Conservation (phyloP, 1,140 invertebrate species). For the Cyclina sinensis region DNA sequence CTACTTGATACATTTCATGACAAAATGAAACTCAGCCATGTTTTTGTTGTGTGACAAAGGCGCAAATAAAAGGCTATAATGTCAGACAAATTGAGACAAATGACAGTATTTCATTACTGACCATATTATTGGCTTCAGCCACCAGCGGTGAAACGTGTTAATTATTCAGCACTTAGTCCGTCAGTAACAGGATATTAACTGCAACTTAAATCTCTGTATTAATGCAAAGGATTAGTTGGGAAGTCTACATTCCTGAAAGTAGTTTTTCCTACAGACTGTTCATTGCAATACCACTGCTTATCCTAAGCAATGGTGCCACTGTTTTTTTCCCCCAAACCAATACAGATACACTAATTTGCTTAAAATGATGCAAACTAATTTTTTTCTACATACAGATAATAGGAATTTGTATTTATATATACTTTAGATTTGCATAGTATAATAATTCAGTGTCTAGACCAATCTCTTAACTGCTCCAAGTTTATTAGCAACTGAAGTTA, state of each 20-base stretch:
- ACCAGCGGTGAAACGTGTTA: not conserved
- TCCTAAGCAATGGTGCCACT: not conserved
- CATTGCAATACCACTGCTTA: not conserved
- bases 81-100: conserved; percentile 35
- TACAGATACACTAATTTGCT: not conserved
- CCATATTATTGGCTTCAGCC: conserved; percentile 16
- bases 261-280: not conserved
- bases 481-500: too few relatives aligned
- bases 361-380: too few relatives aligned
- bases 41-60: conserved; percentile 20
- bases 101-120: conserved; percentile 28
- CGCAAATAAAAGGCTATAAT: not conserved
- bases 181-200: conserved; percentile 25
- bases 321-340: not conserved
- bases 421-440: too few relatives aligned
- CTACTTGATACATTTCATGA: not conserved
- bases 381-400: too few relatives aligned
- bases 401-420: too few relatives aligned
- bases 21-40: not conserved
- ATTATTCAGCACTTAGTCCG: not conserved
- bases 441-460: too few relatives aligned
- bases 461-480: too few relatives aligned
- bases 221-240: not conserved
- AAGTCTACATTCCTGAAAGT: not conserved
- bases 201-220: not conserved